phyloP scores from a whole-genome alignment of 2,888 invertebrate species.

The Copidosoma aretas region DNA sequence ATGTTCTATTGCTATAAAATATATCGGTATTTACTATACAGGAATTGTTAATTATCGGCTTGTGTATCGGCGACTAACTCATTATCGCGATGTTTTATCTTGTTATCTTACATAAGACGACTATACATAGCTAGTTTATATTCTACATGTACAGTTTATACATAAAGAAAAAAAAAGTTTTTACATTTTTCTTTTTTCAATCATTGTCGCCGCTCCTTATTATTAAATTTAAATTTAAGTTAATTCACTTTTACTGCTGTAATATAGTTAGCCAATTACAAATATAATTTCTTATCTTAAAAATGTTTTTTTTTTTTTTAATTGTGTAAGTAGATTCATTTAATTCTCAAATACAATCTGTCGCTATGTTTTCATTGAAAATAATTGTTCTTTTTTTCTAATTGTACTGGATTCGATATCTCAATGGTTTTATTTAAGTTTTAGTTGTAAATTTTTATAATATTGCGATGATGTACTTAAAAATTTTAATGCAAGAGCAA shows the following conservation, averaged over 20 bases:
- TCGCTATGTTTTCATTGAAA: background rate
- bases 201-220: constrained; percentile 21
- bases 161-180: constrained; percentile 31
- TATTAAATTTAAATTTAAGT: constrained; percentile 38
- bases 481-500: constrained; percentile 6
- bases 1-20: constrained; percentile 40
- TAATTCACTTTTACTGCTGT: constrained; percentile 34
- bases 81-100: constrained; percentile 36
- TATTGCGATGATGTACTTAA: constrained; percentile 28
- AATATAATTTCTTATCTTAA: constrained; percentile 28
- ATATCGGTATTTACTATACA: constrained; percentile 44
- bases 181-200: constrained; percentile 25
- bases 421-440: background rate
- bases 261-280: constrained; percentile 37
- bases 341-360: background rate
- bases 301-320: constrained; percentile 14
- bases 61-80: constrained; percentile 40
- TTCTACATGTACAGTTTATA: constrained; percentile 41
- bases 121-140: constrained; percentile 39
- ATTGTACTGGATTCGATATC: background rate
- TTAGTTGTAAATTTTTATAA: constrained; percentile 13
- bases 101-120: constrained; percentile 40
- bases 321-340: background rate
- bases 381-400: constrained; percentile 4
- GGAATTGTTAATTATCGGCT: constrained; percentile 47